Evolutionary conservation across 2,888 invertebrate species (phyloP).

Genomic region (Tipula lateralis): DNA sequence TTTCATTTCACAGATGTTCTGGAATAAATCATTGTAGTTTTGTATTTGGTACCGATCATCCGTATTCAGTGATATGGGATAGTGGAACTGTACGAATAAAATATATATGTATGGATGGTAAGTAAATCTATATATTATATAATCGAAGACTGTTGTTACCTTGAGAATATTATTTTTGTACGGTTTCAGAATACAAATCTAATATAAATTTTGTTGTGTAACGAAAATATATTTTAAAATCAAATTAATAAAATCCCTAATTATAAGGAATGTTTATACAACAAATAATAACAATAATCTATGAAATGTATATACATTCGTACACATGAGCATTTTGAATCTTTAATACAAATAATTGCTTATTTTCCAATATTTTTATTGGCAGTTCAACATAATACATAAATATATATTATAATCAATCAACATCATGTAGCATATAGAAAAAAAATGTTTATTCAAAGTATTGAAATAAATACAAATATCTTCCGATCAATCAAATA

Average conservation of each 20-base stretch:
- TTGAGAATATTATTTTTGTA: not conserved
- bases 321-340: not conserved
- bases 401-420: not conserved
- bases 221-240: not conserved
- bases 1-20: constrained; percentile 59
- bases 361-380: not conserved
- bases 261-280: not conserved
- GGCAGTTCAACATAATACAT: not conserved
- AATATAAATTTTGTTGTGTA: not conserved
- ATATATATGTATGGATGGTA: constrained; percentile 72
- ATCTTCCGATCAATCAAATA: not conserved
- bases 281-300: not conserved
- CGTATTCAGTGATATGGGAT: constrained; percentile 58
- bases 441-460: not conserved
- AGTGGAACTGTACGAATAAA: constrained; percentile 63
- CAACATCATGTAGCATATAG: not conserved
- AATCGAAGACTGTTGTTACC: not conserved
- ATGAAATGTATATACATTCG: not conserved
- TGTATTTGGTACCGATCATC: constrained; percentile 60
- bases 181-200: not conserved
- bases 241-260: not conserved
- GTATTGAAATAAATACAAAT: not conserved
- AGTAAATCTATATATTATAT: constrained; percentile 40
- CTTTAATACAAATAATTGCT: not conserved
- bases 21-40: constrained; percentile 72